Evolutionary conservation across 2,888 invertebrate species (phyloP).

Genomic region (Brachylomia viminalis): DNA sequence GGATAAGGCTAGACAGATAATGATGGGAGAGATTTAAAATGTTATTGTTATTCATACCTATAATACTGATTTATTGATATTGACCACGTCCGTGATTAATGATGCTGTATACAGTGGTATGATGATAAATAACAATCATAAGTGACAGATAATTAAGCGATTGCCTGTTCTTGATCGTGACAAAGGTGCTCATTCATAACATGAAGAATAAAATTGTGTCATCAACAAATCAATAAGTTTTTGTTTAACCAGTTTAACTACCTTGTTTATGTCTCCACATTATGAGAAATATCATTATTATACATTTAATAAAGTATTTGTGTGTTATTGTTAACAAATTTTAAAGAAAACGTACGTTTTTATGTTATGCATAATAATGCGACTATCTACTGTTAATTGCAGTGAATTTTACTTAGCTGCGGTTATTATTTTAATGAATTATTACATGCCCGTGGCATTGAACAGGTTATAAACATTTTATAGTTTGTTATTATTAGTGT

Average conservation of each 20-base stretch:
- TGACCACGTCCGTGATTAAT: not conserved
- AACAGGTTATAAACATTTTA: constrained; percentile 23
- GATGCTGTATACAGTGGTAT: not conserved
- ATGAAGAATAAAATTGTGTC: constrained; percentile 1
- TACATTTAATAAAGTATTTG: constrained; percentile 14
- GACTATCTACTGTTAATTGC: constrained; percentile 31
- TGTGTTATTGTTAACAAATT: constrained; percentile 39
- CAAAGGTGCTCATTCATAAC: not conserved
- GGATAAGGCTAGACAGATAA: no score
- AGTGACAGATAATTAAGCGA: constrained; percentile 19
- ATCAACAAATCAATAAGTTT: constrained; percentile 19
- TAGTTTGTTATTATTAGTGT: constrained; percentile 4
- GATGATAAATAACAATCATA: constrained; percentile 15
- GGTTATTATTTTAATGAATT: constrained; percentile 51
- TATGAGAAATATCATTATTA: constrained; percentile 22
- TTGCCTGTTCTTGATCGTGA: not conserved
- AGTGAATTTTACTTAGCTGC: constrained; percentile 40
- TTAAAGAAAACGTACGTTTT: constrained; percentile 31
- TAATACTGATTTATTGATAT: no score
- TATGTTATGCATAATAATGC: constrained; percentile 40
- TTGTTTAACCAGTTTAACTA: constrained; percentile 26
- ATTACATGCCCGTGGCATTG: constrained; percentile 38
- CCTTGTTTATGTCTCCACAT: constrained; percentile 3
- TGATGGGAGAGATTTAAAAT: no score
- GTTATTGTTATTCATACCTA: not conserved